phyloP scores from a whole-genome alignment of 2,113 vertebrate species.

The Ciconia stormi region DNA sequence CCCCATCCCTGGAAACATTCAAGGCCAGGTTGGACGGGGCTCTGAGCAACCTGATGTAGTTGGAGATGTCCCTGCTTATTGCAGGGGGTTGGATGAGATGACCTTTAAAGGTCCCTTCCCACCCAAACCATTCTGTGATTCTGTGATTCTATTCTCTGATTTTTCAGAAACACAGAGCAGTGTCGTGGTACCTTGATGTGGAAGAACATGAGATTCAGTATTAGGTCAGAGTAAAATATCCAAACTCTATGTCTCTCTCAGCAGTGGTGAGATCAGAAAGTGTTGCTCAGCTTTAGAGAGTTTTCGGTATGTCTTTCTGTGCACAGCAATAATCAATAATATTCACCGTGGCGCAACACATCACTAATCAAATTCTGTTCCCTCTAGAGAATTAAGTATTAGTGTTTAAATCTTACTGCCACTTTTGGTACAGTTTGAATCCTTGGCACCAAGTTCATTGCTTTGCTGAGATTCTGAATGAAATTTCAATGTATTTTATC shows the following conservation, averaged over 20 bases:
- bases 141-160: not conserved
- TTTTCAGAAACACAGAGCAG: not conserved
- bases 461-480: not conserved
- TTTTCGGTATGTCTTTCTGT: not conserved
- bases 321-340: not conserved
- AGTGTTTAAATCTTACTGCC: not conserved
- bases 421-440: not conserved
- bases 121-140: not conserved
- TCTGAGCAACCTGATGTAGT: fast-evolving
- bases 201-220: not conserved
- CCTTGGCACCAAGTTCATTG: not conserved
- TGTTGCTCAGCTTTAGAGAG: not conserved
- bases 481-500: not conserved
- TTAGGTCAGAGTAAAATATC: not conserved
- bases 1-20: fast-evolving
- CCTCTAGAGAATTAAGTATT: not conserved
- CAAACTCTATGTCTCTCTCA: not conserved
- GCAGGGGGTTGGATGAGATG: fast-evolving
- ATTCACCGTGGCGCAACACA: not conserved
- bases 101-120: fast-evolving
- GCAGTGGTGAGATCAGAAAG: not conserved
- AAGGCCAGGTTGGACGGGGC: fast-evolving
- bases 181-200: not conserved
- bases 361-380: not conserved
- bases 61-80: not conserved